Percentiles rank a stretch among this genome's conserved stretches.
phyloP scores from a whole-genome alignment of 2,888 invertebrate genomes.

The Acanthopleura granulata region DNA sequence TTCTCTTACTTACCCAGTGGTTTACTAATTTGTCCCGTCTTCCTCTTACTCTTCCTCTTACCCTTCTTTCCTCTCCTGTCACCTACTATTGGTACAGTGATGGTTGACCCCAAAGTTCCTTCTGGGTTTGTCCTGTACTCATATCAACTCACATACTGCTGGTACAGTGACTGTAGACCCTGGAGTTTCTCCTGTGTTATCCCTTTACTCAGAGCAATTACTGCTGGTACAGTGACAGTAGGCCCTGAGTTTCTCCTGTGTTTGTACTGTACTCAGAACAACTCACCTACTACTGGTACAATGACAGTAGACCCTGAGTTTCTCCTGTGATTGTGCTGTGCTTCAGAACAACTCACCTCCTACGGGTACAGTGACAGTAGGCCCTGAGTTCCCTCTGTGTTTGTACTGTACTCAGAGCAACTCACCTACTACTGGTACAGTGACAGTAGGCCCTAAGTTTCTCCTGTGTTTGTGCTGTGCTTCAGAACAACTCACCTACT shows the following conservation, averaged over 20 bases:
- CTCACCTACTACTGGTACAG: not conserved
- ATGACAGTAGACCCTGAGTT: not conserved
- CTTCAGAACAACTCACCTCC: too few relatives aligned
- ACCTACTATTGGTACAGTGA: too few relatives aligned
- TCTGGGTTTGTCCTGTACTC: too few relatives aligned
- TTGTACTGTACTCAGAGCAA: not conserved
- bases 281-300: not conserved
- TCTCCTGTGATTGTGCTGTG: too few relatives aligned
- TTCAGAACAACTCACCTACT: conserved; percentile 2
- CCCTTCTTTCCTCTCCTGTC: too few relatives aligned
- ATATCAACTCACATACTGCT: not conserved
- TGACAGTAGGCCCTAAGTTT: not conserved
- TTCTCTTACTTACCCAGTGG: too few relatives aligned
- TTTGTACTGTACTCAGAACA: not conserved
- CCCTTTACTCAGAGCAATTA: conserved; percentile 6
- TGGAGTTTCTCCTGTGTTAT: not conserved
- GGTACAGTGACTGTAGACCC: not conserved
- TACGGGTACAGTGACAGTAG: not conserved
- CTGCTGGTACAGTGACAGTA: not conserved
- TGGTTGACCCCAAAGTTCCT: too few relatives aligned
- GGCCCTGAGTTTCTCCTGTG: not conserved
- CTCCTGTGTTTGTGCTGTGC: too few relatives aligned
- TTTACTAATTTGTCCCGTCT: too few relatives aligned
- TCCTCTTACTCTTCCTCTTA: too few relatives aligned
- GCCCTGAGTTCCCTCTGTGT: not conserved